Conservation (phyloP, 2,888 invertebrate species). For the Cantharis rustica region DNA sequence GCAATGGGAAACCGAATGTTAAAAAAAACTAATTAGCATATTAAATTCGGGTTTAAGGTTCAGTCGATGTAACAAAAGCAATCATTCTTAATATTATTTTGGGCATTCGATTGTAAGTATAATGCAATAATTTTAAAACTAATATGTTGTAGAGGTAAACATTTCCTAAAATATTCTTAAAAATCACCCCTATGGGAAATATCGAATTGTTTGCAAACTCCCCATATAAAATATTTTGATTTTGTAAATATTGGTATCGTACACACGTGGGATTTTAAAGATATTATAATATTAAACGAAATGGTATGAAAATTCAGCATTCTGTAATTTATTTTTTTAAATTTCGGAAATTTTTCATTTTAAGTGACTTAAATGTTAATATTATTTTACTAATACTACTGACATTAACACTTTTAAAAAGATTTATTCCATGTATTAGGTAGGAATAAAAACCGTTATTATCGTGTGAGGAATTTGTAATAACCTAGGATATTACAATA, state of each 20-base stretch:
- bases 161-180: not conserved
- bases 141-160: not conserved
- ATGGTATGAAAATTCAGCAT: not conserved
- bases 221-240: not conserved
- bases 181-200: not conserved
- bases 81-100: too few relatives aligned
- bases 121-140: not conserved
- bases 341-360: not conserved
- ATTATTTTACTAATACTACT: not conserved
- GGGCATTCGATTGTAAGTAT: not conserved
- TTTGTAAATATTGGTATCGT: not conserved
- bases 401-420: not conserved
- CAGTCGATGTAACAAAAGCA: too few relatives aligned
- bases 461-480: too few relatives aligned
- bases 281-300: not conserved
- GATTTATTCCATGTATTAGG: not conserved
- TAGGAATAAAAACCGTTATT: too few relatives aligned
- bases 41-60: too few relatives aligned
- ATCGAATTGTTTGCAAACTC: not conserved
- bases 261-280: not conserved
- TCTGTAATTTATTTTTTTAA: not conserved
- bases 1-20: too few relatives aligned
- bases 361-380: not conserved
- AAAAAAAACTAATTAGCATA: too few relatives aligned
- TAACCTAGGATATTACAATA: too few relatives aligned